A percentile compares a stretch with the other conserved stretches of the same genome.
These are phyloP conservation scores for Caloenas nicobarica DNA, from an alignment of 2,113 vertebrate species.

Conservation along the genomic window DNA sequence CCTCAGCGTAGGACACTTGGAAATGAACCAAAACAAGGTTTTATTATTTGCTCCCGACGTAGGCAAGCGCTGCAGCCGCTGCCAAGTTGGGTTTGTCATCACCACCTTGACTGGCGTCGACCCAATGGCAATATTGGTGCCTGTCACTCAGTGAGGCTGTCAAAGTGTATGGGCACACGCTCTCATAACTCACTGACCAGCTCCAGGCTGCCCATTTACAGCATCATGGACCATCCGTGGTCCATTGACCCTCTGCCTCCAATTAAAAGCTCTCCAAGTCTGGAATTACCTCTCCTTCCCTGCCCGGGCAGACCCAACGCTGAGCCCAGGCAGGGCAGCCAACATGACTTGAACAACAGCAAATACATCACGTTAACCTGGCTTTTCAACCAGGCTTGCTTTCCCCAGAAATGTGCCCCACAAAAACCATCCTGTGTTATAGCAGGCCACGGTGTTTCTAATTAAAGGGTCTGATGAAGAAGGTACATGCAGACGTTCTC, in stretches of 20 bases:
- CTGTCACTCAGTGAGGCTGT: neutral
- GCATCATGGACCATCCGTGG: neutral
- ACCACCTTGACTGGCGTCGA: neutral
- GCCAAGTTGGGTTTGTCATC: neutral
- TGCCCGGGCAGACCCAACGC: fast-evolving
- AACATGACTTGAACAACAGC: neutral
- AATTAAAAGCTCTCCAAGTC: neutral
- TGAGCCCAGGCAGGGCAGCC: neutral
- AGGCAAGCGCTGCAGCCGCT: neutral
- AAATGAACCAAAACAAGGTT: neutral
- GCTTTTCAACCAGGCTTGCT: neutral
- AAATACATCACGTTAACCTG: neutral
- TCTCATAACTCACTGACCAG: neutral
- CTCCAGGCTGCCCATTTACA: neutral
- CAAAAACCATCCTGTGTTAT: neutral
- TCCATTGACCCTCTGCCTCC: neutral
- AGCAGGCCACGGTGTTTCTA: neutral
- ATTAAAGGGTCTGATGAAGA: neutral
- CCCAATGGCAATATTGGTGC: neutral
- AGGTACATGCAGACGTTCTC: neutral
- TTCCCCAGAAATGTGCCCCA: neutral
- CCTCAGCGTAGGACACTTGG: neutral
- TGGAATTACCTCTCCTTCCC: neutral
- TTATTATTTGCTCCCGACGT: neutral
- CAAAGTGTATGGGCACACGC: neutral